Base-by-base conservation (phyloP, 2,113 vertebrate genomes). In the Puntigrus tetrazona region DNA sequence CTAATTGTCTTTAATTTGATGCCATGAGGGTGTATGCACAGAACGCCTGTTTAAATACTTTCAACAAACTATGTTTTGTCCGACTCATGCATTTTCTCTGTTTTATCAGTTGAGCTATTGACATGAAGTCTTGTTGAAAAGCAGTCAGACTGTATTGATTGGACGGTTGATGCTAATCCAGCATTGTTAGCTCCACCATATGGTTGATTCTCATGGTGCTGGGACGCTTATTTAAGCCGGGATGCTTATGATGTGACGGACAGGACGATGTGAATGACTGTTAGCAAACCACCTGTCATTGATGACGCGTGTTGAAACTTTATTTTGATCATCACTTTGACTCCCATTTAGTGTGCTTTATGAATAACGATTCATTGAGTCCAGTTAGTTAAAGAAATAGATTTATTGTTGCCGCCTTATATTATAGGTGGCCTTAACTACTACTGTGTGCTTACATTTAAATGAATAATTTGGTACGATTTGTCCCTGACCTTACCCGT, bases 101-200 rank as follows among this genome's bases (percentile, higher is more conserved):
- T 67, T 67, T 34, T 8, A 31, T 20, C 7, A 18, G 18, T 67
- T 67, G 10, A 20, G 9, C 63, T 20, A 31, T 5, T 67, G 61
- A 5, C 11, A 61, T 50, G 14, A 50, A 20, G 5, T 50, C 47
- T 50, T 50, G 16, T 50, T 50, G 47, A 0, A 50, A 20, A 5
- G 14, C 25, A 27, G 14, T 18, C 63, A 20, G 29, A 67, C 29
- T 80, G 18, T 78, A 81, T 81, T 81, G 78, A 81, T 34, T 77
- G 47, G n/a, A 10, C 27, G 7, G 59, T 69, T 47, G 74, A 77
- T 77, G 74, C 34, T 81, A 81, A 81, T 81, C 41, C 61, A 10
- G 61, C 63, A 14, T 6, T 5, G 20, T 81, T 29, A 36, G 22
- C 13, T 81, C 18, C 41, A 69, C 41, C 78, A 81, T 81, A 69